A percentile compares a stretch with the other conserved stretches of the same genome.
phyloP scores from a whole-genome alignment of 1,140 invertebrate genomes.

The Eueides isabella region DNA sequence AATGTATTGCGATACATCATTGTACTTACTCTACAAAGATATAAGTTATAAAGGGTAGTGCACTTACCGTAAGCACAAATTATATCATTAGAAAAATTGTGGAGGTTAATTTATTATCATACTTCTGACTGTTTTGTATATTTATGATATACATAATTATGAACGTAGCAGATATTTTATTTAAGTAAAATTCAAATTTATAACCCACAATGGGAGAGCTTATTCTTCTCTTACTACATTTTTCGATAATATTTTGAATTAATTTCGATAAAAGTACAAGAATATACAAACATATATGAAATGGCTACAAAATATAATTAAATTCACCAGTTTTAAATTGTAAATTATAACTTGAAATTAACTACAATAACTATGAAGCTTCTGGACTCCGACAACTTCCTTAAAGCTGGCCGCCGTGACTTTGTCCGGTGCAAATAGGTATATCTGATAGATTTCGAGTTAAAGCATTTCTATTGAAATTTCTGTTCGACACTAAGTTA shows the following conservation, averaged over 20 bases:
- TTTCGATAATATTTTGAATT: no score
- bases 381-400: not conserved
- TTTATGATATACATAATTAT: no score
- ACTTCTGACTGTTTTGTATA: no score
- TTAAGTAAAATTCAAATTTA: no score
- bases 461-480: no score
- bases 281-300: not conserved
- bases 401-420: not conserved
- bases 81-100: not conserved
- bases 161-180: no score
- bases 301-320: not conserved
- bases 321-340: not conserved
- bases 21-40: slow-evolving; percentile 1
- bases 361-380: not conserved
- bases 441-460: not conserved
- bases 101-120: no score
- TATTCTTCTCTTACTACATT: no score
- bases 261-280: no score
- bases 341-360: not conserved
- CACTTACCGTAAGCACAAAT: not conserved
- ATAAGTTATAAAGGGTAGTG: not conserved
- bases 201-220: no score
- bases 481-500: no score
- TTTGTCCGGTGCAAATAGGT: not conserved
- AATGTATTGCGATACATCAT: slow-evolving; percentile 7